Percentiles rank a stretch among this genome's conserved stretches.
Evolutionary conservation across 2,113 vertebrate genomes (phyloP).

Genomic region (Siphamia tubifer): DNA sequence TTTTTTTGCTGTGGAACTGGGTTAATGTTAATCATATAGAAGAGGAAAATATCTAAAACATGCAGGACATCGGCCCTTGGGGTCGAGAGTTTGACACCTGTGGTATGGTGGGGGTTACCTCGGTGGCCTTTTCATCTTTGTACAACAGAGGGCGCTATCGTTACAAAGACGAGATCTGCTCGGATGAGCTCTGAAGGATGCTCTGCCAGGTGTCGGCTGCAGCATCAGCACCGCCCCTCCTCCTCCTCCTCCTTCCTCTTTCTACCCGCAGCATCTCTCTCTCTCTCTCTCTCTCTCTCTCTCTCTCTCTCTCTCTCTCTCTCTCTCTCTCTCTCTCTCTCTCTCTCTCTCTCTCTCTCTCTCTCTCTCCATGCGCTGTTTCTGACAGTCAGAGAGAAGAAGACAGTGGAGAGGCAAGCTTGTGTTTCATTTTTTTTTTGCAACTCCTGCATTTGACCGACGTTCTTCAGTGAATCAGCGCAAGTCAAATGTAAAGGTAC

Average conservation of each 20-base stretch:
- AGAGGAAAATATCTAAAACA: too few species aligned
- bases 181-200: neutral
- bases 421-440: constrained; percentile 23
- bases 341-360: neutral
- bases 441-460: constrained; percentile 24
- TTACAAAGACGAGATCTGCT: too few species aligned
- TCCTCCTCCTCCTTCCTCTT: constrained; percentile 31
- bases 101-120: too few species aligned
- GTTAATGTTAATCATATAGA: too few species aligned
- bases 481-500: constrained; percentile 41
- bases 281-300: constrained; percentile 11
- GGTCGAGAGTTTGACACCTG: too few species aligned
- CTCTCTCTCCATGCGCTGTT: constrained; percentile 1
- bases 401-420: constrained; percentile 13
- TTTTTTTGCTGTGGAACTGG: too few species aligned
- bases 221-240: constrained; percentile 71
- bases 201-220: constrained; percentile 65
- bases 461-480: constrained; percentile 19
- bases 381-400: neutral
- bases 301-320: neutral
- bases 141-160: constrained; percentile 53
- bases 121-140: neutral
- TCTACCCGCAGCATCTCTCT: constrained; percentile 53
- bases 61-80: too few species aligned
- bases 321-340: constrained; percentile 11